A percentile compares a stretch with the other conserved stretches of the same genome.
Evolutionary conservation across 2,888 invertebrate genomes (phyloP).

Genomic region (Calameuta filiformis): DNA sequence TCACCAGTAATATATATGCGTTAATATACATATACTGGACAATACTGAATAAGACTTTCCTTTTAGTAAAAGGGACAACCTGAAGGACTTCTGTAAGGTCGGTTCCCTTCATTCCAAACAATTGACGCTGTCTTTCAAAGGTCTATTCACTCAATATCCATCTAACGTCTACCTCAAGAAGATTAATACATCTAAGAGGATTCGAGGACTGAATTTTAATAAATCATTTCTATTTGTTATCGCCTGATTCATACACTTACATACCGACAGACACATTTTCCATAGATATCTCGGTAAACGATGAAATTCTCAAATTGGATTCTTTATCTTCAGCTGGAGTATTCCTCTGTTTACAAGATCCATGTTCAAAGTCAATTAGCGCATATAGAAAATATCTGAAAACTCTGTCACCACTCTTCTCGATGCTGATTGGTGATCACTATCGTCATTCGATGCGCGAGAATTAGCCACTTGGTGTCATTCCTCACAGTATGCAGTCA

Average conservation of each 20-base stretch:
- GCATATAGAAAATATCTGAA: not conserved
- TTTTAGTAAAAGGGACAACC: not conserved
- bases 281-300: not conserved
- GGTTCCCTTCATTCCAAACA: not conserved
- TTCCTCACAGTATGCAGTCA: no score
- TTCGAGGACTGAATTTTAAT: constrained; percentile 9
- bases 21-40: not conserved
- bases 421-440: no score
- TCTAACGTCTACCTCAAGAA: constrained; percentile 4
- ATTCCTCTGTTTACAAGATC: not conserved
- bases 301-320: not conserved
- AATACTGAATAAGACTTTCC: not conserved
- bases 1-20: not conserved
- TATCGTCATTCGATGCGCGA: no score
- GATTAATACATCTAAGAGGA: constrained; percentile 13
- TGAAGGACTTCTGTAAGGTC: not conserved
- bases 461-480: no score
- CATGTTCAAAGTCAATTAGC: not conserved
- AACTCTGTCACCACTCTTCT: no score
- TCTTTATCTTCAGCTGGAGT: not conserved
- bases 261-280: not conserved
- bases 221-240: not conserved
- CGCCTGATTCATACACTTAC: not conserved
- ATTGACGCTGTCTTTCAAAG: not conserved
- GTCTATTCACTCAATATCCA: constrained; percentile 3